Percentiles rank a stretch among this genome's conserved stretches.
These are phyloP conservation scores for Loxodonta africana DNA, from an alignment of 2,113 vertebrate genomes.

Conservation along the genomic window DNA sequence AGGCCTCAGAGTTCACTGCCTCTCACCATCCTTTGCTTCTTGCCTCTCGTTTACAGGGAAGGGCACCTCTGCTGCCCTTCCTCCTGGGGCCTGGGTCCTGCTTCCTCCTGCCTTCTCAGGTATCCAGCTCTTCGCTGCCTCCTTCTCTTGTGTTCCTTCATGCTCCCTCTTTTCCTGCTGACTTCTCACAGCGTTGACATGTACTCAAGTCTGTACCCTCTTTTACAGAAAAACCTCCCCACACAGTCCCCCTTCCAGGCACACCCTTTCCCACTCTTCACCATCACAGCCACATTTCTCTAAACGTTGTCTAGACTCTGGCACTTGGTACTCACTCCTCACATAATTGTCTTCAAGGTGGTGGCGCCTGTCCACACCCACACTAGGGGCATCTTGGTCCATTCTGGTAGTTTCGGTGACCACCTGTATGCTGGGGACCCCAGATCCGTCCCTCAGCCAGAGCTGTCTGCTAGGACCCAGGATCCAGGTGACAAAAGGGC, in stretches of 20 bases:
- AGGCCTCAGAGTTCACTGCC: background rate
- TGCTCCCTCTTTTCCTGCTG: background rate
- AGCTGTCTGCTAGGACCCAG: background rate
- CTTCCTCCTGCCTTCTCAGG: background rate
- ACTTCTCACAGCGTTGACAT: background rate
- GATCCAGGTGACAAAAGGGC: too few species aligned
- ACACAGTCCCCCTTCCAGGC: rapidly evolving
- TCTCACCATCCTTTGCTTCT: background rate
- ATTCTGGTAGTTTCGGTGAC: background rate
- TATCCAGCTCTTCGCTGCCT: background rate
- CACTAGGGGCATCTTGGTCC: too few species aligned
- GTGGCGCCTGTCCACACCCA: background rate
- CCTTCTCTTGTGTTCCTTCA: background rate
- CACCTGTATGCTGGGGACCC: too few species aligned
- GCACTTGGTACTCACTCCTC: too few species aligned
- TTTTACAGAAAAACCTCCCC: background rate
- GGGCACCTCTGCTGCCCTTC: background rate
- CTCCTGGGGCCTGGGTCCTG: too few species aligned
- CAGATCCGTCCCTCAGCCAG: background rate
- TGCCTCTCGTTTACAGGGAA: background rate
- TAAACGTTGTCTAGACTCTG: background rate
- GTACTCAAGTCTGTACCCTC: background rate
- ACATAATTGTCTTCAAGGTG: rapidly evolving
- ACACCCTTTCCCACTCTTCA: background rate
- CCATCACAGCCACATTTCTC: background rate